Conservation (phyloP, 1,140 invertebrate species). For the Drosophila rhopaloa region DNA sequence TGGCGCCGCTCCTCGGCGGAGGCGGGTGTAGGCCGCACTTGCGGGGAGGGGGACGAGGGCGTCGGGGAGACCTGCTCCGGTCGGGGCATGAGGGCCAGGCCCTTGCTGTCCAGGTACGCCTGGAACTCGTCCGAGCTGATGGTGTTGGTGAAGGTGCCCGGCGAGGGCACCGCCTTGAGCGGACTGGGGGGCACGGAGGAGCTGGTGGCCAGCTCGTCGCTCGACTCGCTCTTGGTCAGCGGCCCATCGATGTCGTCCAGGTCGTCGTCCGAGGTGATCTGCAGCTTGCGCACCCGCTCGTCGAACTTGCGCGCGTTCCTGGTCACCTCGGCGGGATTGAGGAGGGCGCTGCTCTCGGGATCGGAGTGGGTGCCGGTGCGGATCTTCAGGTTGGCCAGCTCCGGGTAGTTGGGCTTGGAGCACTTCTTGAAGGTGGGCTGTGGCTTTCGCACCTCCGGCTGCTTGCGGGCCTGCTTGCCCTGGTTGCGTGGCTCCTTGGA, state of each 20-base stretch:
- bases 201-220: slow-evolving; percentile 57
- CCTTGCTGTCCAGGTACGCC: slow-evolving; percentile 77
- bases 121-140: slow-evolving; percentile 83
- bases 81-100: slow-evolving; percentile 66
- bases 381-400: slow-evolving; percentile 80
- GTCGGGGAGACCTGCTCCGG: slow-evolving; percentile 33
- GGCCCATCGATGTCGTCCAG: slow-evolving; percentile 80
- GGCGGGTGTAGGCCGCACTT: not conserved
- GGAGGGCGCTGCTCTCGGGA: slow-evolving; percentile 32
- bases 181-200: slow-evolving; percentile 14
- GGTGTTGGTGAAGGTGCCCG: slow-evolving; percentile 77
- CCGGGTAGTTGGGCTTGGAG: slow-evolving; percentile 83
- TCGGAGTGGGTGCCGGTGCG: slow-evolving; percentile 68
- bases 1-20: slow-evolving; percentile 43
- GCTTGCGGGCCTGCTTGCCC: slow-evolving; percentile 22
- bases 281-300: slow-evolving; percentile 76
- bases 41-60: slow-evolving; percentile 11
- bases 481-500: slow-evolving; percentile 9
- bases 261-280: slow-evolving; percentile 83
- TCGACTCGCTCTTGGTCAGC: slow-evolving; percentile 77
- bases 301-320: slow-evolving; percentile 84
- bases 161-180: not conserved
- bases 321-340: slow-evolving; percentile 78
- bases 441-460: not conserved
- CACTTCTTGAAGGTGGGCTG: slow-evolving; percentile 69